Conservation (phyloP, 2,113 vertebrate species). For the Dolichotis patagonum region DNA sequence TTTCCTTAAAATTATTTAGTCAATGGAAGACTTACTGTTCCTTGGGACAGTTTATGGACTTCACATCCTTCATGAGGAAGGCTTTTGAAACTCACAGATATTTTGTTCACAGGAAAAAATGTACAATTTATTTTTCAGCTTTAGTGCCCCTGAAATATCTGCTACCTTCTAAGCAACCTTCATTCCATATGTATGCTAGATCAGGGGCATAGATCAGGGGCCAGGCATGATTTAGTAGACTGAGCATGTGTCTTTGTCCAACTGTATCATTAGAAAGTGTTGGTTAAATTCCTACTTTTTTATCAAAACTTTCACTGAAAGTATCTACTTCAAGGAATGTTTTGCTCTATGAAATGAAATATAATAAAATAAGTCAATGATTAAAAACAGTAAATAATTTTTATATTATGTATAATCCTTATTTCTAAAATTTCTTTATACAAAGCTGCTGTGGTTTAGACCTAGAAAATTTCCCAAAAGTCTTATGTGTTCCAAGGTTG, state of each 20-base stretch:
- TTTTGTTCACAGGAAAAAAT: slow-evolving; percentile 68
- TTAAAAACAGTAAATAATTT: slow-evolving; percentile 10
- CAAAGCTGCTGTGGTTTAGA: not conserved
- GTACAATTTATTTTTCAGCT: not conserved
- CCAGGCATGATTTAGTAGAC: slow-evolving; percentile 59
- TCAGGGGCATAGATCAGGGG: not conserved
- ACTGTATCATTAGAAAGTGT: slow-evolving; percentile 51
- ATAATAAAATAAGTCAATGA: not conserved
- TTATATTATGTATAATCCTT: not conserved
- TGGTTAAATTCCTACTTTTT: slow-evolving; percentile 55
- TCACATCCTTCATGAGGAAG: slow-evolving; percentile 18
- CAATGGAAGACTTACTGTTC: slow-evolving; percentile 39
- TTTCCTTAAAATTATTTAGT: slow-evolving; percentile 51
- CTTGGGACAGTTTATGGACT: slow-evolving; percentile 46
- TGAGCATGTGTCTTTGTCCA: slow-evolving; percentile 23
- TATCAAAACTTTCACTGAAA: slow-evolving; percentile 74
- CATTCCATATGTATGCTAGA: not conserved
- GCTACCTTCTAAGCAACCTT: slow-evolving; percentile 13
- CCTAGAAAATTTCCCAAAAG: not conserved
- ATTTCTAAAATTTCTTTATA: not conserved
- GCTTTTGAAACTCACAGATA: slow-evolving; percentile 43
- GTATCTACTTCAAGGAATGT: slow-evolving; percentile 36
- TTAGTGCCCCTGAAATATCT: slow-evolving; percentile 64
- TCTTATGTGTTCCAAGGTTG: not conserved
- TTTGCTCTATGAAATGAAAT: not conserved